Evolutionary conservation across 2,113 vertebrate genomes (phyloP), one percentile per base, ranked within the genome.

Genomic region (Daboia siamensis): DNA sequence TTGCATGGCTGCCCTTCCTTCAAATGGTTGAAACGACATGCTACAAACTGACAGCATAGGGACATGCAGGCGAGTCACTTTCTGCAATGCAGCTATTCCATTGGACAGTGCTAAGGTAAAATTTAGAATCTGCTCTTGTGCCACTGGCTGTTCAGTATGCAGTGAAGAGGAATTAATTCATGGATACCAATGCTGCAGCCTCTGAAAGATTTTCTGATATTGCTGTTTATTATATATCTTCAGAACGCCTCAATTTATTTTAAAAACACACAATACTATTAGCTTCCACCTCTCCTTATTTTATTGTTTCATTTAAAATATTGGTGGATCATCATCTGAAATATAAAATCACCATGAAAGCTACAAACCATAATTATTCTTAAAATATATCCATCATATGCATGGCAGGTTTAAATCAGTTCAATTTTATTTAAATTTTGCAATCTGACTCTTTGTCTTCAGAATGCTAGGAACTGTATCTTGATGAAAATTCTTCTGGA

Each of bases 51-150:
- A 95, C 95, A 97, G 95, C 94, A 93, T 0, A 1, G 94, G 94
- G 91, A 95, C 0, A 0, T 51, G 91, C 59, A 86, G 46, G 88
- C 0, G 5, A 95, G 91, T 90, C 94, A 93, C 94, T 94, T 93
- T 94, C 94, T 84, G 52, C 91, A 95, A 94, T 94, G 93, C 95
- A 97, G 95, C 96, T 97, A 95, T 95, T 97, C 93, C 74, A 52
- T 61, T 96, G 95, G 94, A 94, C 94, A 88, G 86, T 89, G 93
- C 86, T 86, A n/a, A 96, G 93, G 90, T 89, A 86, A 94, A 80
- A 84, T 90, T 0, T 95, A 91, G 90, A 93, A 91, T 89, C 94
- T 94, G 92, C 93, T 91, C 55, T 93, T 93, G 87, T 1, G 59
- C 86, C 59, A 93, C 86, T 94, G 91, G 87, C 86, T 93, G 86